A percentile compares a stretch with the other conserved stretches of the same genome.
These are phyloP conservation scores for Clepsis dumicolana DNA, from an alignment of 2,888 invertebrate species.

Conservation along the genomic window DNA sequence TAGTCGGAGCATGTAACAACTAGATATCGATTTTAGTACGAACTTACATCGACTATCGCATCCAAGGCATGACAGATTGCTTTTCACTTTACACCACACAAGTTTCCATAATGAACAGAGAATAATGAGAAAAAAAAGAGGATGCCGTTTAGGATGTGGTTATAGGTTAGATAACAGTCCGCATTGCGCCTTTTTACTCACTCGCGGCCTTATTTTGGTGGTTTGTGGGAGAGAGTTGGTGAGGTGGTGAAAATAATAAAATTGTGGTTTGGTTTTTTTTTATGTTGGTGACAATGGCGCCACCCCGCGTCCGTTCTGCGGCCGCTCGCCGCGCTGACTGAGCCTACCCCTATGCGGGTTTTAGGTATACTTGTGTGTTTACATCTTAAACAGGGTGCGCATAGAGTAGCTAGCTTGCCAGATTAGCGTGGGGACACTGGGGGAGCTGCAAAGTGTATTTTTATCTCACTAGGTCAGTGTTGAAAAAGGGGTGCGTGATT, in stretches of 20 bases:
- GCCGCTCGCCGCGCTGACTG: constrained; percentile 76
- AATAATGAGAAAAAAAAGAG: constrained; percentile 21
- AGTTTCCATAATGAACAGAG: constrained; percentile 27
- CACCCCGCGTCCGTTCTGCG: constrained; percentile 66
- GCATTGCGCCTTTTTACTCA: constrained; percentile 5
- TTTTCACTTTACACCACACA: constrained; percentile 41
- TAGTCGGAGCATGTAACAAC: constrained; percentile 27
- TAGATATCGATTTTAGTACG: constrained; percentile 40
- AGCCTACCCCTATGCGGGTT: constrained; percentile 59
- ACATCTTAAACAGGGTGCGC: constrained; percentile 81
- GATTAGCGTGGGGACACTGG: constrained; percentile 1
- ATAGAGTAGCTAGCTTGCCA: constrained; percentile 58
- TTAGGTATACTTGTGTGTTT: constrained; percentile 79
- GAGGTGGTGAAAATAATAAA: constrained; percentile 30
- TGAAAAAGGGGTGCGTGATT: neutral
- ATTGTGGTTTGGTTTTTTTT: constrained; percentile 49
- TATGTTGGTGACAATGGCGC: constrained; percentile 51
- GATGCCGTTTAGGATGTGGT: constrained; percentile 2
- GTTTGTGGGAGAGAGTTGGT: neutral
- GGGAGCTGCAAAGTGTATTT: neutral
- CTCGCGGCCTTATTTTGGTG: neutral
- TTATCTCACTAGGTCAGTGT: neutral
- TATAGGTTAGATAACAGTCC: constrained; percentile 15
- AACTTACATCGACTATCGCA: constrained; percentile 38
- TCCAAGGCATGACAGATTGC: constrained; percentile 41